Evolutionary conservation across 2,113 vertebrate genomes (phyloP).

Genomic region (Solenodon paradoxus): DNA sequence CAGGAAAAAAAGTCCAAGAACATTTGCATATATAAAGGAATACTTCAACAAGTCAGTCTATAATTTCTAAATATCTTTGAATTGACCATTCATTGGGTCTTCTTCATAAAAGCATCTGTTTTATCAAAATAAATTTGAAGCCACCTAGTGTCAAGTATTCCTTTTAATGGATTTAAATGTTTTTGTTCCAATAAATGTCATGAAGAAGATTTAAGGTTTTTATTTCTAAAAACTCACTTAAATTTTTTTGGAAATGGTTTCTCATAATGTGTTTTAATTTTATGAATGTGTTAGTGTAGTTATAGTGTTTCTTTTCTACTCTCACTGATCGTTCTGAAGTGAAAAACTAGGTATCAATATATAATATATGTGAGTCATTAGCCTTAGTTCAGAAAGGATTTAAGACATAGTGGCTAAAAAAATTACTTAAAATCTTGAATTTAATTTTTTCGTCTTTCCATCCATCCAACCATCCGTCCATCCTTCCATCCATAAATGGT

Average conservation of each 20-base stretch:
- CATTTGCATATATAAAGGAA: background rate
- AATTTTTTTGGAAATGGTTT: background rate
- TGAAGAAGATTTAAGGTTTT: slow-evolving; percentile 17
- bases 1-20: slow-evolving; percentile 2
- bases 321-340: background rate
- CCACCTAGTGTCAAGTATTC: background rate
- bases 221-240: background rate
- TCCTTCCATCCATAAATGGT: background rate
- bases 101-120: background rate
- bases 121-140: background rate
- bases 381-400: background rate
- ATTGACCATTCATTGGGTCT: background rate
- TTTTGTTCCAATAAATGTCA: slow-evolving; percentile 13
- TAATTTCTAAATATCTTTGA: slow-evolving; percentile 8
- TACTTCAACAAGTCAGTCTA: background rate
- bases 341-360: background rate
- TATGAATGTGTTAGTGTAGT: background rate
- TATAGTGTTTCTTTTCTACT: background rate
- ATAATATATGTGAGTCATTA: background rate
- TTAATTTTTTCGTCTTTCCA: background rate
- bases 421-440: background rate
- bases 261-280: background rate
- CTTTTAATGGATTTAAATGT: slow-evolving; percentile 5
- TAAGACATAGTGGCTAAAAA: background rate
- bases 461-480: background rate